Percentiles rank a stretch among this genome's conserved stretches.
Conservation (phyloP, 2,888 invertebrate genomes). For the Zeuzera pyrina region DNA sequence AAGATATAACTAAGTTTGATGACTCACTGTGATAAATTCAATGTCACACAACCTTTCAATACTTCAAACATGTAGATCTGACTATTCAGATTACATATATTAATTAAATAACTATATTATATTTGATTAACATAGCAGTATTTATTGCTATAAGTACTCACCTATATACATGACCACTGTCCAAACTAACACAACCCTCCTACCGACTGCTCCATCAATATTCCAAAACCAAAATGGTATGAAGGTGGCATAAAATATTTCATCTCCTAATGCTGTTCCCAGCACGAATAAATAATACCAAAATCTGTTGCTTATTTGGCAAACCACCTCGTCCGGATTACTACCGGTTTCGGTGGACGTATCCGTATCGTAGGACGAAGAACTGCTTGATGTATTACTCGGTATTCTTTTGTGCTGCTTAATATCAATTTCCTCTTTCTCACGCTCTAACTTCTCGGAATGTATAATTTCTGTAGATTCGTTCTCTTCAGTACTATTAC, state of each 20-base stretch:
- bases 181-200: slow-evolving; percentile 88
- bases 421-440: slow-evolving; percentile 33
- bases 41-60: too few species aligned
- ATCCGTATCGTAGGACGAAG: slow-evolving; percentile 53
- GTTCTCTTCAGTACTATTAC: slow-evolving; percentile 30
- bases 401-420: slow-evolving; percentile 50
- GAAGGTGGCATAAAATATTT: slow-evolving; percentile 91
- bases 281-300: slow-evolving; percentile 90
- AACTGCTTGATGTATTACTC: slow-evolving; percentile 52
- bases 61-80: too few species aligned
- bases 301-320: slow-evolving; percentile 78
- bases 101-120: too few species aligned
- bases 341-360: slow-evolving; percentile 46
- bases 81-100: too few species aligned
- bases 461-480: slow-evolving; percentile 32
- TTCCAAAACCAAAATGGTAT: slow-evolving; percentile 97
- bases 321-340: slow-evolving; percentile 48
- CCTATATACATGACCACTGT: slow-evolving; percentile 88
- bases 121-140: too few species aligned
- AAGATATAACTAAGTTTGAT: too few species aligned
- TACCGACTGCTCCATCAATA: slow-evolving; percentile 88
- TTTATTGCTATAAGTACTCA: too few species aligned
- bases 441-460: slow-evolving; percentile 26
- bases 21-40: too few species aligned
- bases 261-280: slow-evolving; percentile 91